Evolutionary conservation across 2,797 vertebrate genomes (phyloP).

Genomic region (Falco biarmicus): DNA sequence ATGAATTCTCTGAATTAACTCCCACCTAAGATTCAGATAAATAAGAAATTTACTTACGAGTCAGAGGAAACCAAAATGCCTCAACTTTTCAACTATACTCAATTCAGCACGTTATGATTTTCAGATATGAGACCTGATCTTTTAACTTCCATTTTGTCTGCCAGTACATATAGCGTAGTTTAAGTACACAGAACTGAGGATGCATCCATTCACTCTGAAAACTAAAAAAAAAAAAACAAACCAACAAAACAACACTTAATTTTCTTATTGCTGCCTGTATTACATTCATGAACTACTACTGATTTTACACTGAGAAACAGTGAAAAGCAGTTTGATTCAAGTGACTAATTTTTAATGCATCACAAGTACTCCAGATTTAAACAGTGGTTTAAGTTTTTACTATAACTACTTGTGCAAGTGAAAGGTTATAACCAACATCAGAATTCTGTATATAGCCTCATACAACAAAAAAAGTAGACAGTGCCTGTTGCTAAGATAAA

Average conservation of each 20-base stretch:
- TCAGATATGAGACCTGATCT: neutral
- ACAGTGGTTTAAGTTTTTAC: neutral
- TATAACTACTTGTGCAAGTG: neutral
- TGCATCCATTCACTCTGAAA: neutral
- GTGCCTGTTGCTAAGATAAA: neutral
- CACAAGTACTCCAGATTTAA: neutral
- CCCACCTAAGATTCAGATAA: neutral
- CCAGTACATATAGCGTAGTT: no score
- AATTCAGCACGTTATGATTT: neutral
- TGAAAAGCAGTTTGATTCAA: neutral
- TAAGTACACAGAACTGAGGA: neutral
- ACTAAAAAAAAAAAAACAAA: neutral
- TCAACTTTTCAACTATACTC: neutral
- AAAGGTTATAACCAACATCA: neutral
- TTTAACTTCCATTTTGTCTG: no score
- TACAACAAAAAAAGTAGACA: neutral
- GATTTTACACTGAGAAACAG: neutral
- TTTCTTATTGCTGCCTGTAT: neutral
- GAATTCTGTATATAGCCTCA: neutral
- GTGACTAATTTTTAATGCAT: neutral
- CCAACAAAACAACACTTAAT: neutral
- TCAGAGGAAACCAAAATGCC: neutral
- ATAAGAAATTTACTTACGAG: neutral
- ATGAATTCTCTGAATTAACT: neutral
- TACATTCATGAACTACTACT: neutral